These are phyloP conservation scores for Drosophila pallidifrons DNA, from an alignment of 1,140 invertebrate species.

Conservation along the genomic window DNA sequence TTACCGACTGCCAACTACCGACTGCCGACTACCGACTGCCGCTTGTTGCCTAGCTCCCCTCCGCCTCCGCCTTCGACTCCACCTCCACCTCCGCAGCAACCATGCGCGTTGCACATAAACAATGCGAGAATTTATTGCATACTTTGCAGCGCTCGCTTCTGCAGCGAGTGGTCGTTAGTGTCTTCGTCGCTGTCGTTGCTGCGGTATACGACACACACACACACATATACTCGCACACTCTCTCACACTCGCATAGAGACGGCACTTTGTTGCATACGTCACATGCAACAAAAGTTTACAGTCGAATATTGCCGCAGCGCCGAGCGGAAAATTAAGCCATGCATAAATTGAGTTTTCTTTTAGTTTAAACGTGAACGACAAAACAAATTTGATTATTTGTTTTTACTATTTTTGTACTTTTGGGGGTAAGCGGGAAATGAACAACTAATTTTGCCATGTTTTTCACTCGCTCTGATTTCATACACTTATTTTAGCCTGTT, in stretches of 20 bases:
- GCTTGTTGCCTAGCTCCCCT: constrained; percentile 4
- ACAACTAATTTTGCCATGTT: constrained; percentile 16
- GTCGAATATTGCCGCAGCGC: constrained; percentile 31
- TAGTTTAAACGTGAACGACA: constrained; percentile 16
- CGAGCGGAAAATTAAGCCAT: constrained; percentile 59
- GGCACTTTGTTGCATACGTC: constrained; percentile 74
- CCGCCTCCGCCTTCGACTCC: background rate
- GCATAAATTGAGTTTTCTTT: constrained; percentile 49
- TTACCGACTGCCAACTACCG: background rate
- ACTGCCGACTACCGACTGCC: background rate
- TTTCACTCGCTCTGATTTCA: constrained; percentile 66
- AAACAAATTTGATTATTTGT: constrained; percentile 20
- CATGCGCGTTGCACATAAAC: constrained; percentile 73
- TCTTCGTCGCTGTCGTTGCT: constrained; percentile 37
- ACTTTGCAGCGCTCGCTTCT: constrained; percentile 69
- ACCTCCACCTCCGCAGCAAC: background rate
- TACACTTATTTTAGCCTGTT: constrained; percentile 51
- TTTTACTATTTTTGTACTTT: background rate
- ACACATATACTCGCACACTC: constrained; percentile 22
- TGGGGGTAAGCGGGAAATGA: background rate
- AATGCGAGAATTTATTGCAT: constrained; percentile 82
- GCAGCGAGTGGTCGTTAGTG: constrained; percentile 64
- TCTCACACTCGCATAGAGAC: constrained; percentile 21
- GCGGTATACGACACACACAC: constrained; percentile 49
- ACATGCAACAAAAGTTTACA: constrained; percentile 71